Evolutionary conservation across 2,888 invertebrate species (phyloP), one percentile per base, ranked within the genome.

Genomic region (Microchrysa polita): DNA sequence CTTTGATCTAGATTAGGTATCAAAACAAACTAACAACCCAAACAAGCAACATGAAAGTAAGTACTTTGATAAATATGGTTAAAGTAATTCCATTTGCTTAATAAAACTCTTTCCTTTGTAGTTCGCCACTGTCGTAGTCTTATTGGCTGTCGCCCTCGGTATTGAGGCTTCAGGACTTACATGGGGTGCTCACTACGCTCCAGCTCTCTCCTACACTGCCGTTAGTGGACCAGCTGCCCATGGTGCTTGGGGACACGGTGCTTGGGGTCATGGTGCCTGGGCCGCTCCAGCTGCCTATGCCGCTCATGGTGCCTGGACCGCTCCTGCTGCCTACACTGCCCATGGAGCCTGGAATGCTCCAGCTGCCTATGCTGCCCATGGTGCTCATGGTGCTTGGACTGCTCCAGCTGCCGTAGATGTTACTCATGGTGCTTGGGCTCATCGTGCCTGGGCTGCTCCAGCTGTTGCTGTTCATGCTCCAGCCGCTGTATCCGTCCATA

Each of bases 81-180:
- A 18, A 63, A 42, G n/a, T n/a, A 23, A 59, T n/a, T 23, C 10
- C 9, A 23, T 22, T n/a, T 23, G 9, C 9, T 63, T 40, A 61
- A n/a, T 12, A 16, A 42, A 65, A 18, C 1, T n/a, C 14, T 67
- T 52, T 34, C 23, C 7, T 16, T 77, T 79, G 5, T 77, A 81
- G 81, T 81, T 81, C 80, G 79, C 77, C 72, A 72, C 78, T 78
- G 79, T 78, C 80, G 81, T 80, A 80, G 80, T 80, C 79, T 79
- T 81, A 79, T 81, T 80, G 78, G 80, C 79, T 44, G 73, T 77
- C 52, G 76, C 77, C 76, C 73, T 77, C 72, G 77, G 77, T 67
- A 78, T 76, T 40, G 75, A 78, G 75, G 76, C 77, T 61, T 77
- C 78, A 14, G 77, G 75, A n/a, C 77, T 78, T 53, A 74, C 77